Evolutionary conservation across 2,797 vertebrate species (phyloP), one percentile per base, ranked within the genome.

Genomic region (Crenuchus spilurus): DNA sequence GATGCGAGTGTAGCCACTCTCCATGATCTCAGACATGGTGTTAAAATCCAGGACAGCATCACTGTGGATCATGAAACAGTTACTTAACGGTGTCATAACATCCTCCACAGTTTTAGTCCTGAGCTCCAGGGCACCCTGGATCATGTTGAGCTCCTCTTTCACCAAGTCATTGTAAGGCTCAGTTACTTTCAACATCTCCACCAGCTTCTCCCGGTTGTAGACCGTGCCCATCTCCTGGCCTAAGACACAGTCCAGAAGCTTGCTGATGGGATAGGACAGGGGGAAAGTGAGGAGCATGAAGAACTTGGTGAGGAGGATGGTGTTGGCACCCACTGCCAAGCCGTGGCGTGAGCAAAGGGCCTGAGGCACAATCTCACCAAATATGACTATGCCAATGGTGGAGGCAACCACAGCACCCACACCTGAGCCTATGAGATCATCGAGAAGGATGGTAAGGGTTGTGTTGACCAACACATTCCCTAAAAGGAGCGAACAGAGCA

Each of bases 1-100:
- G 41, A 99, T 99, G 70, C 97, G 91, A 0, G 97, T 99, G 86
- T 96, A 99, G 11, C 97, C 97, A 0, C 96, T 98, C 88, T 97
- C 96, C 97, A 99, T 99, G 82, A 99, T 97, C 90, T 98, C 95
- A 0, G 97, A 98, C 97, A 99, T 98, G 68, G 96, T 99, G 93
- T 95, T 97, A 84, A 99, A 99, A 86, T 99, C 96, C 84, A 99
- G 74, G 57, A 97, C 87, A 6, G 95, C 88, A 2, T 96, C 96
- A 1, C 87, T 95, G 84, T 90, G 90, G 82, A 99, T 96, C 96
- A 98, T 99, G 89, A 95, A 99, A 81, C 97, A 98, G 90, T 98
- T 92, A 0, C 85, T 79, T 26, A 98, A 76, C 0, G 94, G 92
- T 0, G 97, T 99, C 97, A 99, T 98, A 72, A 98, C 91, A 0